Evolutionary conservation across 30 jellyfish, hydroid and myxozoan genomes (phyloP), one percentile per base, ranked within the genome.

Genomic region (Sanderia malayensis): DNA sequence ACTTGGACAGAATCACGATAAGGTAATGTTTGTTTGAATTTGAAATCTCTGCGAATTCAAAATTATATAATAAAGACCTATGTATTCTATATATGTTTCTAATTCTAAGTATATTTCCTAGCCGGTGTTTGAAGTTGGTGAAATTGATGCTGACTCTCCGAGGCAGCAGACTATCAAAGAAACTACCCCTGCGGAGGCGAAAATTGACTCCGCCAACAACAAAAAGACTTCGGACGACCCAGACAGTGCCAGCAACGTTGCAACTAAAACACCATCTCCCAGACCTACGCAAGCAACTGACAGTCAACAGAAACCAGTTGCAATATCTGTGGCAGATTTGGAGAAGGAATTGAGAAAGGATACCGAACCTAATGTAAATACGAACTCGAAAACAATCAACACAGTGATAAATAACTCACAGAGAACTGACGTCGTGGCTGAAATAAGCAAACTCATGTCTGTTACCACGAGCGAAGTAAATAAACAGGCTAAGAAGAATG

Each of bases 291-390:
- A 47, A 31, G 11, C 71, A 2, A n/a, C n/a, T n/a, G n/a, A n/a
- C n/a, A 53, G 31, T 30, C 53, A 66, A n/a, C 9, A 41, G 17
- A 63, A 57, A 34, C 73, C 69, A 2, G 65, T 45, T 18, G 44
- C 80, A 8, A 28, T 33, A 7, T 44, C 73, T 30, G 79, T 41
- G 32, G 33, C 78, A 4, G 87, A 83, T 33, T 26, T 46, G 25
- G 67, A 73, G 34, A 73, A 86, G 61, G 63, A 66, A 8, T 58
- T 66, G 13, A 27, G 21, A 37, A 9, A 71, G 32, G 67, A 55
- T 1, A 61, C 72, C 27, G 75, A 61, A 46, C 80, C 37, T 9
- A 44, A 31, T 73, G 79, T 49, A 57, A 70, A 59, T 70, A 73
- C n/a, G 17, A 37, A 37, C 13, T 37, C 52, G 52, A 67, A 18